These are phyloP conservation scores for Nesometra sesokonis DNA, from an alignment of 35 echinoderm and acorn worm species.

Conservation along the genomic window DNA sequence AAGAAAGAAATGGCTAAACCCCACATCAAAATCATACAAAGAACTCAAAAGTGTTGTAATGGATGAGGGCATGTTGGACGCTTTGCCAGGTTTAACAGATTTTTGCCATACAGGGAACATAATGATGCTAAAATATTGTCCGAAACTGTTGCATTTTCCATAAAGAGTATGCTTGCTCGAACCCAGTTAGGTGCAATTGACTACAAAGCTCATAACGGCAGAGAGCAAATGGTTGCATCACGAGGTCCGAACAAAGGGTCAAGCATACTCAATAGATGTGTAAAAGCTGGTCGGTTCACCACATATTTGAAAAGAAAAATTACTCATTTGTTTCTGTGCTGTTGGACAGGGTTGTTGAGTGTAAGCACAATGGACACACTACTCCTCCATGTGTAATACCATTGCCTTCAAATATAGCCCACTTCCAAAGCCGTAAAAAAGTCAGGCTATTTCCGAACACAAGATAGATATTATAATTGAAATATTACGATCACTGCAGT, in stretches of 20 bases:
- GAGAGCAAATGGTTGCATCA: not conserved
- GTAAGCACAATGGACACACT: not conserved
- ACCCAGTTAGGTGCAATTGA: not conserved
- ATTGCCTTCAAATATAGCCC: not conserved
- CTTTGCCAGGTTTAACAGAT: not conserved
- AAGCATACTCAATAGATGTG: not conserved
- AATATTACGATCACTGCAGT: too few relatives aligned
- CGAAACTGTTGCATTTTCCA: slow-evolving; percentile 1
- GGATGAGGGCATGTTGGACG: not conserved
- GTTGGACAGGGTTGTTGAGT: not conserved
- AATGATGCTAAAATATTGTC: slow-evolving; percentile 14
- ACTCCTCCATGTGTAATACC: not conserved
- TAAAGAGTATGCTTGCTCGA: not conserved
- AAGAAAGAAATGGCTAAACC: not conserved
- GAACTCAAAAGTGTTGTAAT: not conserved
- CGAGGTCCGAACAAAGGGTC: not conserved
- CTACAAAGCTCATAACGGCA: not conserved
- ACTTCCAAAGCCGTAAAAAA: not conserved
- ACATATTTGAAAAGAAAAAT: not conserved
- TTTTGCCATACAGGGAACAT: slow-evolving; percentile 9
- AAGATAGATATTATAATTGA: not conserved
- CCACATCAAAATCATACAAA: not conserved
- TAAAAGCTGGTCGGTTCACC: not conserved
- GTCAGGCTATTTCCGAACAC: too few relatives aligned
- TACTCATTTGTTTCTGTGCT: not conserved